Percentiles rank a stretch among this genome's conserved stretches.
These are phyloP conservation scores for Limnephilus marmoratus DNA, from an alignment of 2,888 invertebrate genomes.

Conservation along the genomic window DNA sequence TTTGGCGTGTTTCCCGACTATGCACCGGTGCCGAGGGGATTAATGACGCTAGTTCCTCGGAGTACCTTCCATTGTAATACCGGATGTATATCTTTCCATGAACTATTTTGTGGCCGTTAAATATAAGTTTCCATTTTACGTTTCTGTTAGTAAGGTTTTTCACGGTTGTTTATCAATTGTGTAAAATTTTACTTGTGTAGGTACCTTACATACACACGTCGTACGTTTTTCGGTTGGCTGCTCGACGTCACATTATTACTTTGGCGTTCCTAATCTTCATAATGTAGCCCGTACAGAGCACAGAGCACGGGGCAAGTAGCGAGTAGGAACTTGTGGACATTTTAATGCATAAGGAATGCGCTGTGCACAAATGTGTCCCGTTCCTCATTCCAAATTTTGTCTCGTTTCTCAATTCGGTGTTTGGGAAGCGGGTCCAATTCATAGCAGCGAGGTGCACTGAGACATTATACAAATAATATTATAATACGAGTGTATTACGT, in stretches of 20 bases:
- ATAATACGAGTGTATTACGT: neutral
- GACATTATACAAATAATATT: neutral
- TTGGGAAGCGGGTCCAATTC: neutral
- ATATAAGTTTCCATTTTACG: no score
- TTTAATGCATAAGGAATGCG: conserved; percentile 48
- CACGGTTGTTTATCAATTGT: no score
- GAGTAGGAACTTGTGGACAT: conserved; percentile 14
- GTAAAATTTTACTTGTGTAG: neutral
- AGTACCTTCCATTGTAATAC: no score
- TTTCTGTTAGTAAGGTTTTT: no score
- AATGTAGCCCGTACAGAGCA: neutral
- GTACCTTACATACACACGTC: neutral
- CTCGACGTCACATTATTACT: neutral
- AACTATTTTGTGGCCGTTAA: no score
- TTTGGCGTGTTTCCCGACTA: no score
- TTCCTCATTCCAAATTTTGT: neutral
- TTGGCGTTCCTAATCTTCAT: neutral
- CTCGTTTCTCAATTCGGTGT: neutral
- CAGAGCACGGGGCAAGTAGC: neutral
- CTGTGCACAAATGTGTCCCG: conserved; percentile 9
- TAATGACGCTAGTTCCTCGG: no score
- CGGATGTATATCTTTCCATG: no score
- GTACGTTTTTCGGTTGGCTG: neutral
- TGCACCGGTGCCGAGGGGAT: no score
- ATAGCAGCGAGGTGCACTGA: neutral